Base-by-base conservation (phyloP, 2,888 invertebrate genomes). In the Marronus borbonicus region DNA sequence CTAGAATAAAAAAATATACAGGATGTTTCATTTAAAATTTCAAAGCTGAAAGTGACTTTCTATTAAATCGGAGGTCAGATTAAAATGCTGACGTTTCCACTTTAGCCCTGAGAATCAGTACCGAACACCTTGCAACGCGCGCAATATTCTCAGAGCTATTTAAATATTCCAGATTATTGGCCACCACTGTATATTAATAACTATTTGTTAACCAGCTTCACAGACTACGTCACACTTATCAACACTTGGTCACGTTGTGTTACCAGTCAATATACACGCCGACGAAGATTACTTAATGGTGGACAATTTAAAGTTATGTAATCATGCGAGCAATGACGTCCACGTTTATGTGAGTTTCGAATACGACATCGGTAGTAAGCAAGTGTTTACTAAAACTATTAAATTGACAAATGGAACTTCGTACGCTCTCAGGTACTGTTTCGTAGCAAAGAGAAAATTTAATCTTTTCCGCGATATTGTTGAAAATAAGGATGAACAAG, bases 381-480 rank as follows among this genome's bases (percentile, higher is more conserved):
- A 75, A 1, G 79, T 83, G 0, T 24, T 79, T 31, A 76, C 80
- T 12, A 77, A 83, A 77, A 78, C 66, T 8, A 60, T 85, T 49
- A 76, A 60, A n/a, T 81, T 86, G 14, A 81, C 83, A 76, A 86
- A 86, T 72, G 80, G 78, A 14, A 85, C 86, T 0, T 75, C 78
- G 55, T 79, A 78, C 2, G 82, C 83, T 5, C 52, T 86, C 24
- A 81, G 84, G 39, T 80, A 84, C 60, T 79, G 81, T 24, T 86
- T 84, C 81, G 74, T 36, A 2, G 52, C 36, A n/a, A 52, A n/a
- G 12, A 55, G 39, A 28, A 79, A 76, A 31, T 69, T 75, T 50
- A 14, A 68, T 10, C 58, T 79, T n/a, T 78, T 79, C 55, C 31
- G 52, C 10, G 79, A 79, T 20, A 79, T 79, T 24, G 55, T 64